Evolutionary conservation across 2,888 invertebrate genomes (phyloP).

Genomic region (Teleiodes luculella): DNA sequence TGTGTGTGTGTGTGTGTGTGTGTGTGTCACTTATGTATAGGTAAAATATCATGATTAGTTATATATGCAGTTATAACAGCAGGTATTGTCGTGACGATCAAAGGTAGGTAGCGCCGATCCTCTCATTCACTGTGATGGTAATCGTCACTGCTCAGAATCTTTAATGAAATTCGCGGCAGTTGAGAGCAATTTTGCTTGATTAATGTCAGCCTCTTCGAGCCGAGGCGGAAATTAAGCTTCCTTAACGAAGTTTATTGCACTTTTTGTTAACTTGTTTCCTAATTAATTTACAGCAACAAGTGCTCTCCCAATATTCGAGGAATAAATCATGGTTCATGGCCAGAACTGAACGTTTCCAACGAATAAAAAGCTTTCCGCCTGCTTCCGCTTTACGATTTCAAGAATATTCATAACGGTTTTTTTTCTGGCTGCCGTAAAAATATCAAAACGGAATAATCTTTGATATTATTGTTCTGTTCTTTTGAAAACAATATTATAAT

Average conservation of each 20-base stretch:
- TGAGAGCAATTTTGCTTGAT: conserved; percentile 57
- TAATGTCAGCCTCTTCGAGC: conserved; percentile 58
- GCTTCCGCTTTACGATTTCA: conserved; percentile 15
- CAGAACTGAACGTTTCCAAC: too few relatives aligned
- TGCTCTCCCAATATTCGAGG: conserved; percentile 37
- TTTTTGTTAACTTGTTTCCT: conserved; percentile 69
- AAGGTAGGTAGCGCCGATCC: background rate
- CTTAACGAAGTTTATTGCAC: conserved; percentile 67
- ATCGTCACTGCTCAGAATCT: conserved; percentile 45
- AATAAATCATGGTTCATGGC: conserved; percentile 32
- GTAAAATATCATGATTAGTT: too few relatives aligned
- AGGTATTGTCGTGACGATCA: background rate
- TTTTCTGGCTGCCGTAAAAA: conserved; percentile 30
- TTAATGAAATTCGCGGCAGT: conserved; percentile 56
- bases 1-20: too few relatives aligned
- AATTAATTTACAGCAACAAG: conserved; percentile 71
- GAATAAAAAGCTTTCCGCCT: conserved; percentile 23
- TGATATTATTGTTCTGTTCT: conserved; percentile 33
- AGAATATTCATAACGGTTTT: conserved; percentile 14
- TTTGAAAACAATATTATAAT: conserved; percentile 18
- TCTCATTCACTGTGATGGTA: conserved; percentile 40
- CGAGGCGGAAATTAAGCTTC: conserved; percentile 64
- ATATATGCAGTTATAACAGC: too few relatives aligned
- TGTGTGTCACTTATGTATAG: too few relatives aligned
- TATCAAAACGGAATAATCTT: conserved; percentile 40